phyloP scores from a whole-genome alignment of 2,888 invertebrate species.

The Tholera decimalis region DNA sequence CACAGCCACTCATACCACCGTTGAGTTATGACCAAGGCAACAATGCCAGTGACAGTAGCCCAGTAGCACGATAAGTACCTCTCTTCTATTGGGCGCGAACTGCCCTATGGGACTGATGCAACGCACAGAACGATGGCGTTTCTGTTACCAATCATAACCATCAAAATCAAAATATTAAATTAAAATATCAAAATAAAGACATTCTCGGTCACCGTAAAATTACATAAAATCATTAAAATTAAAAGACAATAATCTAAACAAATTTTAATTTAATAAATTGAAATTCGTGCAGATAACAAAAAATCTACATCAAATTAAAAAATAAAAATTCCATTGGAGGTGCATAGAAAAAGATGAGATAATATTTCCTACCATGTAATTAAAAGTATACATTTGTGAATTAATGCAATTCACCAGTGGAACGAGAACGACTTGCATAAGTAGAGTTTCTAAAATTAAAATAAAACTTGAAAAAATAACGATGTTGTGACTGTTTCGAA shows the following conservation, averaged over 20 bases:
- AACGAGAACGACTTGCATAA: constrained; percentile 25
- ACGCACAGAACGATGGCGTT: constrained; percentile 85
- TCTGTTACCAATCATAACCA: constrained; percentile 76
- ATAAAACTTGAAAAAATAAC: not conserved
- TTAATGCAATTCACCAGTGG: not conserved
- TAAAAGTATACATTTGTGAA: not conserved
- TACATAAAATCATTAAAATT: not conserved
- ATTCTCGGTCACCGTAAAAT: constrained; percentile 5
- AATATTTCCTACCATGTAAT: no score
- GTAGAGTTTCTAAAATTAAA: not conserved
- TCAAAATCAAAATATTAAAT: constrained; percentile 2
- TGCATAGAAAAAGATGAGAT: not conserved
- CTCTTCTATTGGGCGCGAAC: constrained; percentile 77
- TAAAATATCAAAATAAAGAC: not conserved
- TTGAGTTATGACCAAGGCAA: constrained; percentile 34
- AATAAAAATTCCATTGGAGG: not conserved
- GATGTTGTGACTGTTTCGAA: not conserved
- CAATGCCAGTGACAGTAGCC: constrained; percentile 57
- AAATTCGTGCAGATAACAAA: not conserved
- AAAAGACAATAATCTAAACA: not conserved
- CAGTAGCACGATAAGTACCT: constrained; percentile 68
- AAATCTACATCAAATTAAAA: not conserved
- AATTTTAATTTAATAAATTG: no score
- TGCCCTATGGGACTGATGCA: constrained; percentile 87
- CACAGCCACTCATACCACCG: constrained; percentile 21